Base-by-base conservation (phyloP, 2,888 invertebrate species). In the Trichacis sp. region DNA sequence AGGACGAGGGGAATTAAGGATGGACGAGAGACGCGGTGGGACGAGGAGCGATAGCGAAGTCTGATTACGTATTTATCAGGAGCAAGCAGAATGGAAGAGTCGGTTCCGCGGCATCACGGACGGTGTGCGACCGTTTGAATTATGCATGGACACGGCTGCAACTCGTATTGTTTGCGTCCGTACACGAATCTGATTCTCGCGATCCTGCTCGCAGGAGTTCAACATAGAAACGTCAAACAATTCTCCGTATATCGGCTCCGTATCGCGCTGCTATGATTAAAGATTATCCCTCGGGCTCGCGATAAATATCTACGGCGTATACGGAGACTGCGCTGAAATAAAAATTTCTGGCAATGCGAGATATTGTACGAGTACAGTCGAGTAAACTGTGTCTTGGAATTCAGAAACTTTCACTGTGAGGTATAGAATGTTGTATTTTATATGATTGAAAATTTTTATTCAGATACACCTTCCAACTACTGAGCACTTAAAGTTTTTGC, bases 131-230 rank as follows among this genome's bases (percentile, higher is more conserved):
- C 82, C 78, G 73, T 77, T 78, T 83, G 83, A 83, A 83, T 83
- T 82, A 83, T 83, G 83, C 83, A 83, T 83, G 81, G 83, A 80
- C 83, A 82, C 78, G 82, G 81, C 80, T 81, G 77, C 78, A 79
- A 77, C 80, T 79, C 80, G 82, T 82, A 83, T 81, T 81, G 81
- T 83, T 82, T 81, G 78, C 79, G 74, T 75, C 71, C 67, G 68
- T 76, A 76, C 73, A 74, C 75, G 74, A 77, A 77, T 76, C 75
- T 75, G 78, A 79, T 77, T 77, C 77, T 76, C 75, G 77, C 76
- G 75, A 73, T 76, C 75, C 74, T 55, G 58, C 55, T 51, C 60
- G 52, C 24, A 48, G 43, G 60, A 66, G 59, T 61, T 60, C 61
- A 58, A 61, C 66, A 48, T 53, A 64, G 48, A 59, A 69, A 64